Conservation (phyloP, 2,113 vertebrate genomes). For the Scortum barcoo region DNA sequence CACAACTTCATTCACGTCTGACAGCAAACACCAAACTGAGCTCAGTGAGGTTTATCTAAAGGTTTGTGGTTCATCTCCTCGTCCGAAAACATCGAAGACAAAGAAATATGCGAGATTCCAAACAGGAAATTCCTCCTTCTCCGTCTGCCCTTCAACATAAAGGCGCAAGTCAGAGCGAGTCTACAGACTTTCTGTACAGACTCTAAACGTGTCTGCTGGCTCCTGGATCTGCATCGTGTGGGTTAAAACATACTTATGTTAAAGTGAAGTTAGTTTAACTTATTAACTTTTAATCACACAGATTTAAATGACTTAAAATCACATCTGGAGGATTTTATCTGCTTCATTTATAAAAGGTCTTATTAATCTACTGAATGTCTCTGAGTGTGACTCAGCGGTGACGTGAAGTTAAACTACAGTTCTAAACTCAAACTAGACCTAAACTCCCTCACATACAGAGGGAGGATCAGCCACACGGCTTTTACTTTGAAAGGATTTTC, state of each 20-base stretch:
- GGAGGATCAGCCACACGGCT: constrained; percentile 17
- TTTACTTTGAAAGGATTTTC: constrained; percentile 58
- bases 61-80: no score
- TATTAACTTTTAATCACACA: not conserved
- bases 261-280: not conserved
- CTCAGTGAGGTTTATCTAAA: no score
- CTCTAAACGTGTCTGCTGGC: no score
- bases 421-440: constrained; percentile 5
- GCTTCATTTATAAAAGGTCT: no score
- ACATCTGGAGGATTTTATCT: not conserved
- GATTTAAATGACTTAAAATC: not conserved
- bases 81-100: not conserved
- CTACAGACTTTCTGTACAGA: no score
- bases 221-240: no score
- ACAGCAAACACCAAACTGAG: no score
- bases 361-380: not conserved
- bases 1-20: no score
- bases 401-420: not conserved
- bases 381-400: not conserved
- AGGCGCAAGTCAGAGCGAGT: not conserved
- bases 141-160: not conserved
- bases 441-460: constrained; percentile 13
- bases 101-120: not conserved
- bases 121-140: not conserved
- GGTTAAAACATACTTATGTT: no score